Base-by-base conservation (phyloP, 2,888 invertebrate genomes). In the Colletes collaris region DNA sequence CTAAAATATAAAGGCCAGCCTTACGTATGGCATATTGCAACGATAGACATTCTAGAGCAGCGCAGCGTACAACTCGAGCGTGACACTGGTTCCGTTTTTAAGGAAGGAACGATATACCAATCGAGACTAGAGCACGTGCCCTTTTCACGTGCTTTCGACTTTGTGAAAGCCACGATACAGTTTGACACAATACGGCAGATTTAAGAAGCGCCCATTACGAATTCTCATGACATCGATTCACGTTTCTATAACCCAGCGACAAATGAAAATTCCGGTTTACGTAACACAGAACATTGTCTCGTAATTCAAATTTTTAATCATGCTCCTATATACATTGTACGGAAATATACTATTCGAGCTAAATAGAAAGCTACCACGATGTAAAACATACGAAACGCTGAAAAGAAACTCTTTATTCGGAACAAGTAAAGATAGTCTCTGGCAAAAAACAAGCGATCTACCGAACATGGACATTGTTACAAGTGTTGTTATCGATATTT, bases 31-130 rank as follows among this genome's bases (percentile, higher is more conserved):
- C 6, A 46, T 56, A 67, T 56, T 49, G 63, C 19, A 63, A n/a
- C 56, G 19, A 40, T 27, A 27, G 40, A 46, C 59, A 70, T 67
- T 75, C 74, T 62, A 46, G 67, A 68, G 60, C 55, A 70, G 64
- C 59, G 3, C 40, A 37, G 52, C 50, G 65, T 58, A 75, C 70
- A 65, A 60, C 50, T 70, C 67, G 70, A 79, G 75, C 79, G 71
- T 75, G 79, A 81, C 81, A 81, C 68, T 64, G 71, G 60, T 16
- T 76, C n/a, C 44, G 55, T 73, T 80, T 82, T 80, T 76, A 81
- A 76, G 56, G 37, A 37, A 10, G 55, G 16, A 59, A 49, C 59
- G 59, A 76, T 71, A 49, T 55, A 40, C 40, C 4, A 6, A 49
- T 52, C 62, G 27, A 53, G 19, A 3, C 13, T 1, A 10, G 55